A percentile compares a stretch with the other conserved stretches of the same genome.
Evolutionary conservation across 2,113 vertebrate genomes (phyloP).

Genomic region (Alligator mississippiensis): DNA sequence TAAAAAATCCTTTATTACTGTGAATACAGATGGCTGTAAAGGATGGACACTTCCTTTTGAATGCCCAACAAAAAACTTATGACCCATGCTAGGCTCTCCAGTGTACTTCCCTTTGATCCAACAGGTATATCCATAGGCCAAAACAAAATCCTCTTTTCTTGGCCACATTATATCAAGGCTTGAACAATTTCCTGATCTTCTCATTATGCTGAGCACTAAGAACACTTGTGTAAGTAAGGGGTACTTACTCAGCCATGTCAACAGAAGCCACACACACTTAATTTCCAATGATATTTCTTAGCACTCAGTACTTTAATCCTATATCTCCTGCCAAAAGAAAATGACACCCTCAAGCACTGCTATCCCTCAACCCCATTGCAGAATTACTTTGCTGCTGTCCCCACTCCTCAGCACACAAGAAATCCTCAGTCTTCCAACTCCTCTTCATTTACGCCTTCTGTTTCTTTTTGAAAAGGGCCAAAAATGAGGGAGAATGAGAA

Average conservation of each 20-base stretch:
- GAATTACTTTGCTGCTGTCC: background rate
- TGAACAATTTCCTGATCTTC: background rate
- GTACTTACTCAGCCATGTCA: background rate
- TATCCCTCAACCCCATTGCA: background rate
- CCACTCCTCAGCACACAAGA: background rate
- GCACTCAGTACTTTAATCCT: background rate
- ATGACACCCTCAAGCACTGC: background rate
- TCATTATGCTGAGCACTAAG: background rate
- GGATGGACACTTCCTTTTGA: constrained; percentile 15
- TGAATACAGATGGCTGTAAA: constrained; percentile 39
- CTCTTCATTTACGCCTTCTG: background rate
- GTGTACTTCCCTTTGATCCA: background rate
- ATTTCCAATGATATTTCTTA: background rate
- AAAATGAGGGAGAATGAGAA: background rate
- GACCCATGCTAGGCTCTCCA: background rate
- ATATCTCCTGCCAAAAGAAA: background rate
- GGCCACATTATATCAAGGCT: background rate
- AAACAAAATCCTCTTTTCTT: background rate
- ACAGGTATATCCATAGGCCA: background rate
- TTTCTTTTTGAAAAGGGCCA: background rate
- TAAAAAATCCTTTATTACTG: background rate
- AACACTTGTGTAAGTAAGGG: background rate
- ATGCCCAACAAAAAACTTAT: background rate
- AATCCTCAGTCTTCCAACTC: background rate
- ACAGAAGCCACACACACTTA: background rate